Conservation (phyloP, 2,797 vertebrate genomes). For the Myotis myotis region DNA sequence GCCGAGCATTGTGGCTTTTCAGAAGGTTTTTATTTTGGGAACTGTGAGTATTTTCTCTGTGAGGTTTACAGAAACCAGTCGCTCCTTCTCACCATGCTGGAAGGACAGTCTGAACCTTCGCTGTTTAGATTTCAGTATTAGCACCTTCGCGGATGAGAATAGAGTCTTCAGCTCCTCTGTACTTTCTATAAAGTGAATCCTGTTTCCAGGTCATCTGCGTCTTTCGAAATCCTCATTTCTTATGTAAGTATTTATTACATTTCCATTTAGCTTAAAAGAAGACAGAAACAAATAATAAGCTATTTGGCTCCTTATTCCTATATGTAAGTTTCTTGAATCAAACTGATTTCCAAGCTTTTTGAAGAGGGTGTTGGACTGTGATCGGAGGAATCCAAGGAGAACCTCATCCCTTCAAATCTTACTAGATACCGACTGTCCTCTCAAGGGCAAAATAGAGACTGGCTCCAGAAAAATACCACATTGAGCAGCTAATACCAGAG, state of each 20-base stretch:
- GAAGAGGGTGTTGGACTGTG: neutral
- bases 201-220: conserved; percentile 18
- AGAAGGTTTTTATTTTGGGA: conserved; percentile 63
- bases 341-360: conserved; percentile 48
- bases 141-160: conserved; percentile 77
- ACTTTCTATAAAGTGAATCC: conserved; percentile 36
- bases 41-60: conserved; percentile 73
- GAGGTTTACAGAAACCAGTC: conserved; percentile 74
- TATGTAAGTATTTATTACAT: conserved; percentile 53
- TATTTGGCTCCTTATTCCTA: conserved; percentile 44
- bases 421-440: neutral
- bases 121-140: conserved; percentile 83
- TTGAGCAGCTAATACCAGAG: neutral
- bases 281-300: conserved; percentile 56
- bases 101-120: conserved; percentile 66
- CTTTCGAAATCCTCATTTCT: conserved; percentile 61
- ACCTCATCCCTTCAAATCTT: neutral
- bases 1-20: conserved; percentile 16
- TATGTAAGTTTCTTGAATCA: conserved; percentile 69
- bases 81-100: conserved; percentile 50
- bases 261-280: conserved; percentile 56
- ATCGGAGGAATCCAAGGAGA: neutral
- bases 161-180: conserved; percentile 70
- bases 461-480: neutral
- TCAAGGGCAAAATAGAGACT: neutral